Conservation (phyloP, 1,140 invertebrate species). For the Oscheius sp. region DNA sequence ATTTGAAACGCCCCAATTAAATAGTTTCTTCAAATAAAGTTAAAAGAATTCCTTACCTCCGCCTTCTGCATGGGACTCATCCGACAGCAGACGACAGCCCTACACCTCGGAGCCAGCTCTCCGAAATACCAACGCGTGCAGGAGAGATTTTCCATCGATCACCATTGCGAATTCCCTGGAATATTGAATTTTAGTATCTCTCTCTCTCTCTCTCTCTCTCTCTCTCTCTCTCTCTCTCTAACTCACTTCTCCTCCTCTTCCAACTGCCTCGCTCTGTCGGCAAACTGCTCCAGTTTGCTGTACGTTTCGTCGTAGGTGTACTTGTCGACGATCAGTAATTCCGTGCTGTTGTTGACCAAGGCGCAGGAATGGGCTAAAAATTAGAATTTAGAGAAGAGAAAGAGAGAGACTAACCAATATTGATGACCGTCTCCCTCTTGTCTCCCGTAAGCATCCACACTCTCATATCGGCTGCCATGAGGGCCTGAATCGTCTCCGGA, state of each 20-base stretch:
- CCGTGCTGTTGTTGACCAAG: slow-evolving; percentile 77
- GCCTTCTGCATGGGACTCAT: slow-evolving; percentile 97
- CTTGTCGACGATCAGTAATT: slow-evolving; percentile 87
- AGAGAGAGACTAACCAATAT: slow-evolving; percentile 22
- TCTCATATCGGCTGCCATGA: slow-evolving; percentile 84
- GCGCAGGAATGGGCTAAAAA: slow-evolving; percentile 79
- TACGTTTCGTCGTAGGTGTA: slow-evolving; percentile 73
- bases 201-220: too few species aligned
- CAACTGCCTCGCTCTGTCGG: background rate
- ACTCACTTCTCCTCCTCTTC: slow-evolving; percentile 20
- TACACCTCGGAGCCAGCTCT: slow-evolving; percentile 84
- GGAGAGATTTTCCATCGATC: slow-evolving; percentile 88
- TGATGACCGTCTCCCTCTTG: slow-evolving; percentile 96
- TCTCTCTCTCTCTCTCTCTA: too few species aligned
- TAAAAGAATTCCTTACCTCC: too few species aligned
- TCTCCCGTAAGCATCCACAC: slow-evolving; percentile 98
- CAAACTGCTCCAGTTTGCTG: slow-evolving; percentile 41
- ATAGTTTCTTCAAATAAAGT: too few species aligned
- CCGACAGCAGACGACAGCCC: slow-evolving; percentile 94
- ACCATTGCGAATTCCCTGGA: slow-evolving; percentile 63
- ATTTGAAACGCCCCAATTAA: too few species aligned
- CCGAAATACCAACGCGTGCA: slow-evolving; percentile 91
- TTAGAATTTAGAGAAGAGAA: too few species aligned
- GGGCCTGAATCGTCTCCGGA: slow-evolving; percentile 82
- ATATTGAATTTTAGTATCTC: background rate